These are phyloP conservation scores for Cryptoleucopteryx plumbea DNA, from an alignment of 2,113 vertebrate genomes.

Conservation along the genomic window DNA sequence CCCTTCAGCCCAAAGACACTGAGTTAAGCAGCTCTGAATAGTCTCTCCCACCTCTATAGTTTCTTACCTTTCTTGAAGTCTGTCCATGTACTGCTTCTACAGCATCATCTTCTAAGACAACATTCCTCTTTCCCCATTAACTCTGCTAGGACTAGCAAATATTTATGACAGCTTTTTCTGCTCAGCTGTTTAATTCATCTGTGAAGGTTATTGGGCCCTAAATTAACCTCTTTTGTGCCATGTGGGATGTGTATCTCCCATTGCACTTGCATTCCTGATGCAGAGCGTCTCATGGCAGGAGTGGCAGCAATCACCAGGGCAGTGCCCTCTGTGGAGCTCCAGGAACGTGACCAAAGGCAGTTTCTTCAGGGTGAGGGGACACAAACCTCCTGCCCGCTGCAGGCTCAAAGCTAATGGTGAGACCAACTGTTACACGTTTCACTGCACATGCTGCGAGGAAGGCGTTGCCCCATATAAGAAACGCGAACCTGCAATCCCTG, in stretches of 20 bases:
- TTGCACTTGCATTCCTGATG: not conserved
- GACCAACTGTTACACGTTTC: not conserved
- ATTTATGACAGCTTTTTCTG: slow-evolving; percentile 4
- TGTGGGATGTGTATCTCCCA: not conserved
- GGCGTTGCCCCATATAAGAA: fast-evolving
- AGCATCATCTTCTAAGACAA: not conserved
- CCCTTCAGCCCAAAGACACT: not conserved
- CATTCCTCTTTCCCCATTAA: not conserved
- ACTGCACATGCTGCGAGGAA: not conserved
- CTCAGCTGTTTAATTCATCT: not conserved
- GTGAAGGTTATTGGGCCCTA: not conserved
- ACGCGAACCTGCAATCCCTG: not conserved
- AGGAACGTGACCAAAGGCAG: fast-evolving
- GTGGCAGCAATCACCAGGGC: not conserved
- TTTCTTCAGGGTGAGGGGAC: not conserved
- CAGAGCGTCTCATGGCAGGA: not conserved
- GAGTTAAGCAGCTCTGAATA: not conserved
- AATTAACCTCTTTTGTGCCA: not conserved
- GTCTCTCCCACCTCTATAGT: not conserved
- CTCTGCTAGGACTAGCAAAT: not conserved
- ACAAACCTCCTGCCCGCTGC: not conserved
- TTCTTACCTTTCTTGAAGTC: not conserved
- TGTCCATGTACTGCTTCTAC: not conserved
- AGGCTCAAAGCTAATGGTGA: not conserved
- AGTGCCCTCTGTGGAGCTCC: not conserved